Base-by-base conservation (phyloP, 2,888 invertebrate species). In the Homarus gammarus region DNA sequence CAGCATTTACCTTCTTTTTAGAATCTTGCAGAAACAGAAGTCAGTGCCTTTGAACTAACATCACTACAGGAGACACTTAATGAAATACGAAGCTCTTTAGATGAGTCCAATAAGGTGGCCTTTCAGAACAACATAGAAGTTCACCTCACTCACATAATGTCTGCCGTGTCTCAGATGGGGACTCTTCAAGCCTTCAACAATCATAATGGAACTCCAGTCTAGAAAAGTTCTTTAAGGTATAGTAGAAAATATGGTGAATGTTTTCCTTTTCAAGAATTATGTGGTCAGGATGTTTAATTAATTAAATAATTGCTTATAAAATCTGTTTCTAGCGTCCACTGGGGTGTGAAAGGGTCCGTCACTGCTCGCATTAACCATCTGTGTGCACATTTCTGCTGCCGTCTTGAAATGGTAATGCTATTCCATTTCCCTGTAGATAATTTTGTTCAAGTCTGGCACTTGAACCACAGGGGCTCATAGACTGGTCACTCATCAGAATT, bases 31-130 rank as follows among this genome's bases (percentile, higher is more conserved):
- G 96, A 96, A 94, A 96, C 96, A 0, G 96, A 97, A 93, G 96
- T 97, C 93, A 98, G 97, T 94, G 97, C 97, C 1, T 98, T 98
- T 94, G 98, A 99, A 93, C 95, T 98, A 85, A 97, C 97, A 94
- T 97, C 98, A 33, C 94, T 98, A 73, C 97, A 98, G 94, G 98
- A 98, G 33, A 97, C 98, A 68, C 96, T 99, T 95, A 96, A 97
- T 93, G 97, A 98, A 93, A 97, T 98, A 82, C 97, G 97, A 94
- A 95, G 96, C 90, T 96, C 97, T 93, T 94, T 98, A 86, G 97
- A 98, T 94, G 95, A 96, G 92, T 95, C 95, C 92, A 89, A 91
- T 72, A 87, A 70, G 40, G 72, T 78, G 22, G 88, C 81, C 79
- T 92, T 92, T 90, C 92, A 98, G 94, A 97, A 97, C 94, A 96